Conservation (phyloP, 2,888 invertebrate genomes). For the Parochlus steinenii region DNA sequence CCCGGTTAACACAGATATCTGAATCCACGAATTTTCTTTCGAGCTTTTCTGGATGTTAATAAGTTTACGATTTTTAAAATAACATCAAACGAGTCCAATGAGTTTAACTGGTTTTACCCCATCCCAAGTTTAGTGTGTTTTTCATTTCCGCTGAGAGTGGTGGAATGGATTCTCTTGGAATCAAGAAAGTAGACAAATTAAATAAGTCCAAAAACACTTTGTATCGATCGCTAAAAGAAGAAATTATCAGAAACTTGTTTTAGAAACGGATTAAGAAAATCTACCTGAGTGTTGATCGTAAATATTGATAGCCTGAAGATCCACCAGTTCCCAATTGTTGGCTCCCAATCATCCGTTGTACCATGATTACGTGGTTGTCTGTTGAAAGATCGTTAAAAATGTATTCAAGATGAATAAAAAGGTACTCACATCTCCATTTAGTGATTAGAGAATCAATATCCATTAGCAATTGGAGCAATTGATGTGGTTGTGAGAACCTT, state of each 20-base stretch:
- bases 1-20: too few relatives aligned
- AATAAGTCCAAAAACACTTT: slow-evolving; percentile 96
- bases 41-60: too few relatives aligned
- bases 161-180: slow-evolving; percentile 84
- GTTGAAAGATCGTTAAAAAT: slow-evolving; percentile 5
- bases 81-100: too few relatives aligned
- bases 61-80: too few relatives aligned
- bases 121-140: slow-evolving; percentile 40
- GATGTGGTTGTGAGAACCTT: slow-evolving; percentile 94
- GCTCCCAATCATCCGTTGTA: slow-evolving; percentile 96
- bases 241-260: slow-evolving; percentile 13
- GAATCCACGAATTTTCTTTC: too few relatives aligned
- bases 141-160: slow-evolving; percentile 73
- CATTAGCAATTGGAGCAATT: slow-evolving; percentile 84
- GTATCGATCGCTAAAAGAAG: slow-evolving; percentile 76
- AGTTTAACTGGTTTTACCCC: too few relatives aligned
- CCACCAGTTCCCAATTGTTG: slow-evolving; percentile 94
- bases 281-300: slow-evolving; percentile 89
- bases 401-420: slow-evolving; percentile 3
- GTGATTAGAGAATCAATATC: slow-evolving; percentile 96
- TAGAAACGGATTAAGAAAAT: neutral
- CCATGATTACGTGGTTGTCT: slow-evolving; percentile 98
- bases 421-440: slow-evolving; percentile 89
- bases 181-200: slow-evolving; percentile 89
- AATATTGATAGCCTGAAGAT: slow-evolving; percentile 94